These are phyloP conservation scores for Neoascia interrupta DNA, from an alignment of 2,888 invertebrate species.

Conservation along the genomic window DNA sequence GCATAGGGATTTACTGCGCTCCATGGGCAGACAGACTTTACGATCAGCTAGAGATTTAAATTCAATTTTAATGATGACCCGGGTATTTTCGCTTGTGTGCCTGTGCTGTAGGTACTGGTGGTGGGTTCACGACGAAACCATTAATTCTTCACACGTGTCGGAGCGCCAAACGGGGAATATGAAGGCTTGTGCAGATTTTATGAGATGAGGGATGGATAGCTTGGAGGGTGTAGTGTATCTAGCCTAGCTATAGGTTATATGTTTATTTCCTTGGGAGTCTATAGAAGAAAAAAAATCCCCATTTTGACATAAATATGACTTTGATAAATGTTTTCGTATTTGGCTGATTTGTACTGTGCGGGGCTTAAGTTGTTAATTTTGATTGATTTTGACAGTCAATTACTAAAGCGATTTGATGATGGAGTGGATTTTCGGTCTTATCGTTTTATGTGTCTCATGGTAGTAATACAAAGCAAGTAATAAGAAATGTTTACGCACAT, in stretches of 20 bases:
- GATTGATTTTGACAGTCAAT: conserved; percentile 19
- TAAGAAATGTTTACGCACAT: too few relatives aligned
- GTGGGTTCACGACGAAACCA: conserved; percentile 12
- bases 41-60: conserved; percentile 46
- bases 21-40: conserved; percentile 29
- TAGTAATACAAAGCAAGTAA: too few relatives aligned
- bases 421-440: too few relatives aligned
- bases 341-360: background rate
- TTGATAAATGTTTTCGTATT: conserved; percentile 14
- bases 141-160: conserved; percentile 29
- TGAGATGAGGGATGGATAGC: conserved; percentile 20
- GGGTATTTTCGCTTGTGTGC: background rate
- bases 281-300: background rate
- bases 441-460: too few relatives aligned
- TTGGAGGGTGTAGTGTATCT: too few relatives aligned
- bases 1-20: background rate
- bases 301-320: conserved; percentile 8
- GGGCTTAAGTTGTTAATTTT: conserved; percentile 6
- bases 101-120: background rate
- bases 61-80: conserved; percentile 51
- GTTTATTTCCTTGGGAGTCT: background rate
- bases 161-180: background rate
- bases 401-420: conserved; percentile 2
- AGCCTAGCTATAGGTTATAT: background rate
- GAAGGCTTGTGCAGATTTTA: conserved; percentile 1